Evolutionary conservation across 2,113 vertebrate species (phyloP).

Genomic region (Otis tarda): DNA sequence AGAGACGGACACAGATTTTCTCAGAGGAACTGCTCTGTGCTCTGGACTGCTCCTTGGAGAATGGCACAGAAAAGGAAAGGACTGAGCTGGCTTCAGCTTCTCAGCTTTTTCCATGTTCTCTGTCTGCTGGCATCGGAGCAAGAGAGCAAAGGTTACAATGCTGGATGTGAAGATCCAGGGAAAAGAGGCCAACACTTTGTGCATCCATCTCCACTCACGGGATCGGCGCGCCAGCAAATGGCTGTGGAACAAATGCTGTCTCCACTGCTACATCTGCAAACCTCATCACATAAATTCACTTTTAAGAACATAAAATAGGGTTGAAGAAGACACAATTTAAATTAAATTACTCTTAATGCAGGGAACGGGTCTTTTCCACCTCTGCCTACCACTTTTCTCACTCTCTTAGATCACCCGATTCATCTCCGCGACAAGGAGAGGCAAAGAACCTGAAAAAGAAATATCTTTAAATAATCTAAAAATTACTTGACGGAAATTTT

Average conservation of each 20-base stretch:
- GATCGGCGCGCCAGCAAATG: background rate
- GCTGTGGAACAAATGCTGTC: background rate
- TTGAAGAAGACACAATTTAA: background rate
- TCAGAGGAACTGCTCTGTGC: constrained; percentile 13
- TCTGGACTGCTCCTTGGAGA: constrained; percentile 49
- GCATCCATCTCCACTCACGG: background rate
- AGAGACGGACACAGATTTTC: constrained; percentile 80
- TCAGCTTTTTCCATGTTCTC: constrained; percentile 63
- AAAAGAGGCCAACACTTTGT: background rate
- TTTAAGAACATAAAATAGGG: background rate
- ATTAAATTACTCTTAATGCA: background rate
- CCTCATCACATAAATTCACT: background rate
- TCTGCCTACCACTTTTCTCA: background rate
- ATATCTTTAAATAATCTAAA: background rate
- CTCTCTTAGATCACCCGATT: background rate
- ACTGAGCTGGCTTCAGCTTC: constrained; percentile 70
- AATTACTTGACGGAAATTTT: background rate
- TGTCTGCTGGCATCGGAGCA: background rate
- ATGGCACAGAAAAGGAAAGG: constrained; percentile 67
- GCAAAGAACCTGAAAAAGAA: background rate
- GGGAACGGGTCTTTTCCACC: background rate
- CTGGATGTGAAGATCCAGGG: background rate
- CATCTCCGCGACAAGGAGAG: background rate
- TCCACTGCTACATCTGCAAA: background rate
- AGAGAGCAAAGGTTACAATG: background rate